phyloP scores from a whole-genome alignment of 2,888 invertebrate genomes.

The Volucella bombylans region DNA sequence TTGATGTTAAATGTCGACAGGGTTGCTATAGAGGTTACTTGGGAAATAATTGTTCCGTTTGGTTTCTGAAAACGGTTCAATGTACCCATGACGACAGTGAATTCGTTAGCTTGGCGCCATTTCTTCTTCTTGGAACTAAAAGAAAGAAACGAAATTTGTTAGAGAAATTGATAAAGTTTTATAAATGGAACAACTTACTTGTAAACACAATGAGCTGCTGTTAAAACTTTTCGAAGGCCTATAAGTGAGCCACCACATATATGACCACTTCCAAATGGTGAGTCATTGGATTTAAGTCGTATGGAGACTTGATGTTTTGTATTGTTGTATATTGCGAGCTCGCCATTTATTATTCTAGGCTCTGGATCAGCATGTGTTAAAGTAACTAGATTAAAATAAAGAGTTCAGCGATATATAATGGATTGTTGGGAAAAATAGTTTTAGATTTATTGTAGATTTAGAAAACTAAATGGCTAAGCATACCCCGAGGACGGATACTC shows the following conservation, averaged over 20 bases:
- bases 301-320: conserved; percentile 80
- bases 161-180: not conserved
- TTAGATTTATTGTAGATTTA: too few relatives aligned
- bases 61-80: conserved; percentile 78
- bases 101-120: conserved; percentile 79
- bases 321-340: conserved; percentile 74
- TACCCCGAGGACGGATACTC: too few relatives aligned
- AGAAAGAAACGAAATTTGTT: not conserved
- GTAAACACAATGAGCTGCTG: conserved; percentile 81
- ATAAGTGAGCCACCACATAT: conserved; percentile 80
- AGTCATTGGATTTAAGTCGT: conserved; percentile 77
- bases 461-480: too few relatives aligned
- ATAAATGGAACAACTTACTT: conserved; percentile 76
- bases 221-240: conserved; percentile 78
- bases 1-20: conserved; percentile 78
- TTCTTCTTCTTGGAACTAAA: conserved; percentile 76
- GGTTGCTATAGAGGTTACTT: conserved; percentile 78
- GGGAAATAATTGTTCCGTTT: conserved; percentile 78
- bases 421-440: too few relatives aligned
- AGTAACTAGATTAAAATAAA: conserved; percentile 11
- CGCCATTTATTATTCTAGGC: conserved; percentile 79
- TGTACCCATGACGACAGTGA: conserved; percentile 80
- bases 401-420: too few relatives aligned
- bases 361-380: conserved; percentile 1
- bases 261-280: conserved; percentile 79